A percentile compares a stretch with the other conserved stretches of the same genome.
Evolutionary conservation across 2,113 vertebrate genomes (phyloP).

Genomic region (Leucosticte australis): DNA sequence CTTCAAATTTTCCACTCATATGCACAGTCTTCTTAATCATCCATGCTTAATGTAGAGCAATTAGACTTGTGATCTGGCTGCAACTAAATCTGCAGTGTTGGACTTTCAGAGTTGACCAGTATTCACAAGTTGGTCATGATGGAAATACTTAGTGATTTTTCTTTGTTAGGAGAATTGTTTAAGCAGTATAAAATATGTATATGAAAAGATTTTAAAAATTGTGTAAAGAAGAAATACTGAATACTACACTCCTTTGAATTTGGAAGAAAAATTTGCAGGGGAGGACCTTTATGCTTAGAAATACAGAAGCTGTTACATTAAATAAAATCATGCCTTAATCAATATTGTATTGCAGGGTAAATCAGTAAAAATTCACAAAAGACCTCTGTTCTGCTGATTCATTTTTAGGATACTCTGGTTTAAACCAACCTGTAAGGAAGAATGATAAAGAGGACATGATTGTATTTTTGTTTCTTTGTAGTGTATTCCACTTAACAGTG

Average conservation of each 20-base stretch:
- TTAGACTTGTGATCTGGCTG: neutral
- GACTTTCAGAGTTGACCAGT: neutral
- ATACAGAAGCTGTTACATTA: neutral
- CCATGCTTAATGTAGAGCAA: slow-evolving; percentile 55
- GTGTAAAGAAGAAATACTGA: neutral
- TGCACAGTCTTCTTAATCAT: slow-evolving; percentile 57
- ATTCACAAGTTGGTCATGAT: neutral
- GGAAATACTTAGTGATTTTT: neutral
- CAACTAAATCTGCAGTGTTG: neutral
- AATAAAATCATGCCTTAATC: neutral
- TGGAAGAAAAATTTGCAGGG: neutral
- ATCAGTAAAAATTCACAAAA: neutral
- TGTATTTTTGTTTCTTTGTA: neutral
- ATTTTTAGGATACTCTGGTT: neutral
- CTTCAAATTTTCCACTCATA: slow-evolving; percentile 52
- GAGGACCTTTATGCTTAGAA: neutral
- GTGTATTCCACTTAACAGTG: neutral
- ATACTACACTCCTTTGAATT: neutral
- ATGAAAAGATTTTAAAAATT: neutral
- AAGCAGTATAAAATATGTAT: neutral
- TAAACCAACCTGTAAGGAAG: neutral
- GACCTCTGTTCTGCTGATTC: neutral
- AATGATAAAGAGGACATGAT: neutral
- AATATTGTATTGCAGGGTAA: neutral
- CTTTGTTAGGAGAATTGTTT: neutral